Evolutionary conservation across 2,113 vertebrate species (phyloP), one percentile per base, ranked within the genome.

Genomic region (Lophius piscatorius): DNA sequence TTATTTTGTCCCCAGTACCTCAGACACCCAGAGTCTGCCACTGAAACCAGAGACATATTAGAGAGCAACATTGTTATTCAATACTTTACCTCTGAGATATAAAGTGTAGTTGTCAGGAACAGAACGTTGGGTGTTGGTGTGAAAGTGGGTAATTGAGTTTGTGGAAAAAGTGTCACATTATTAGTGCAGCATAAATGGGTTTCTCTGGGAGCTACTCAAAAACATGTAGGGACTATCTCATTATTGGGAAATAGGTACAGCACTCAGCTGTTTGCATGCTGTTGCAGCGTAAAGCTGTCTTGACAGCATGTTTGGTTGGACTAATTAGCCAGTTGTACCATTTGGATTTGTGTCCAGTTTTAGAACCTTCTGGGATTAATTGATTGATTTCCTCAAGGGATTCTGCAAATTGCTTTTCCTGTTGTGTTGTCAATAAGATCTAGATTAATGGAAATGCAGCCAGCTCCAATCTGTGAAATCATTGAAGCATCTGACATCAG

Each of bases 131-230:
- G 39, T 33, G 31, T n/a, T 24, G 33, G 13, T 51, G 42, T 59
- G 40, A 49, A 52, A 52, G 59, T 20, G 34, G 17, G 34, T 63
- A 63, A 78, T 78, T 59, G 34, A 29, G 4, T 48, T 54, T 54
- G 24, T 55, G 36, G 47, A 14, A 22, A 11, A 39, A 13, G n/a
- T 59, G 60, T 57, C 42, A 40, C 64, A 52, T 50, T 17, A 49
- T 63, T 41, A 59, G 12, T 31, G 11, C 8, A 6, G 14, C 20
- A 5, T 50, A 17, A 59, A 50, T 46, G 23, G 9, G 33, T 52
- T 60, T 46, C n/a, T 69, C 14, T 21, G 1, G 9, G 9, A n/a
- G 51, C 46, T 20, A 22, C 56, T n/a, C 5, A 4, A 22, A 41
- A 40, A 52, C 20, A 23, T 26, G 13, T 28, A 66, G 54, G 31